A percentile compares a stretch with the other conserved stretches of the same genome.
Evolutionary conservation across 1,140 invertebrate species (phyloP).

Genomic region (Bombus ignitus): DNA sequence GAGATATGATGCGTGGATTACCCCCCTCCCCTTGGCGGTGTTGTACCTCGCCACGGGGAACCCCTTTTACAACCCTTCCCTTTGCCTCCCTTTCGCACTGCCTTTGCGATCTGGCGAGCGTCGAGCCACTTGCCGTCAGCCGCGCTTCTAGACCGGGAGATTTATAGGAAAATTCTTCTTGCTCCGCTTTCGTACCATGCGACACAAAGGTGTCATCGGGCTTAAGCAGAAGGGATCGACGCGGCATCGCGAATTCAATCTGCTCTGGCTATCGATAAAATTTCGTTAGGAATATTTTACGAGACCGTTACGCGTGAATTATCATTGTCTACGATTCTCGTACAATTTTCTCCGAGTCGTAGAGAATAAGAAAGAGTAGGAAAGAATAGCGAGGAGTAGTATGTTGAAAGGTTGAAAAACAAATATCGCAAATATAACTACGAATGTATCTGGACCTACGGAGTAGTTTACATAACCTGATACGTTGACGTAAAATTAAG

Average conservation of each 20-base stretch:
- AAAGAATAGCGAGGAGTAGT: neutral
- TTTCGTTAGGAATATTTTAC: neutral
- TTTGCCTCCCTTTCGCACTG: neutral
- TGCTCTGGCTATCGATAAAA: neutral
- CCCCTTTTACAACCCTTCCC: conserved; percentile 62
- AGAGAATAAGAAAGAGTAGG: neutral
- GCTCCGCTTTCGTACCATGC: conserved; percentile 6
- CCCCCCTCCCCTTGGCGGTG: conserved; percentile 45
- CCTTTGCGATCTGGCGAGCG: conserved; percentile 42
- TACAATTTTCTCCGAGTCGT: neutral
- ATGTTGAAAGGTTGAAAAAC: neutral
- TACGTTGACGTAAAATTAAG: conserved; percentile 25
- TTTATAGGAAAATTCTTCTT: conserved; percentile 53
- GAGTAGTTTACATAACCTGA: neutral
- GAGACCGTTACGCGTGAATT: neutral
- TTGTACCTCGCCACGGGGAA: conserved; percentile 56
- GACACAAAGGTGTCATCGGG: conserved; percentile 20
- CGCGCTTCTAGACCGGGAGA: conserved; percentile 19
- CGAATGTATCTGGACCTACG: neutral
- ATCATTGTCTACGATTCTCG: neutral
- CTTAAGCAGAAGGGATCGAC: neutral
- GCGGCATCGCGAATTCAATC: neutral
- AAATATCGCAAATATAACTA: neutral
- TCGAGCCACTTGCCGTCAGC: conserved; percentile 48
- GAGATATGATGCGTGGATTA: conserved; percentile 77